These are phyloP conservation scores for Endotricha flammealis DNA, from an alignment of 2,888 invertebrate genomes.

Conservation along the genomic window DNA sequence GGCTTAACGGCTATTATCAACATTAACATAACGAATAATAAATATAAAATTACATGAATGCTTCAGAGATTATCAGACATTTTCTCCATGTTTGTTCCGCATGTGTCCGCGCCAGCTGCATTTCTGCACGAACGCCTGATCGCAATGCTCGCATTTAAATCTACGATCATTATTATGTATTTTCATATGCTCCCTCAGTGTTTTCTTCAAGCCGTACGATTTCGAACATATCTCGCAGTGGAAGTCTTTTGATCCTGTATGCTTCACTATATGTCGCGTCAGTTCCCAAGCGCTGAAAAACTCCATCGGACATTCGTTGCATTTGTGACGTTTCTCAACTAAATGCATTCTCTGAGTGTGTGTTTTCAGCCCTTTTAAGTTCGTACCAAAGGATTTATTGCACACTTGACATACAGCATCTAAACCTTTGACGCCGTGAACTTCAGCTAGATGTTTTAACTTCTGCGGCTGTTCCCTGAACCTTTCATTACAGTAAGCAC, in stretches of 20 bases:
- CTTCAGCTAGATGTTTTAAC: conserved; percentile 25
- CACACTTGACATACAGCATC: conserved; percentile 33
- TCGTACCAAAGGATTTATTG: conserved; percentile 28
- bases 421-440: conserved; percentile 23
- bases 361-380: conserved; percentile 24
- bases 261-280: conserved; percentile 32
- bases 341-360: conserved; percentile 43
- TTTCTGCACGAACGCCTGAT: conserved; percentile 32
- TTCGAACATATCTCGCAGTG: conserved; percentile 34
- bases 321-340: conserved; percentile 32
- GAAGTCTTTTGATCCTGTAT: conserved; percentile 26
- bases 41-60: too few relatives aligned
- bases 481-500: conserved; percentile 18
- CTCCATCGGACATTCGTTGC: conserved; percentile 29
- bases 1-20: too few relatives aligned
- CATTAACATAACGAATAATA: too few relatives aligned
- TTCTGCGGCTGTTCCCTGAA: conserved; percentile 22
- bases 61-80: too few relatives aligned
- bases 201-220: conserved; percentile 25
- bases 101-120: conserved; percentile 21
- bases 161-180: conserved; percentile 27
- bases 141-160: conserved; percentile 26
- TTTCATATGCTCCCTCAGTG: conserved; percentile 16
- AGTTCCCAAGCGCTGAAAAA: conserved; percentile 29
- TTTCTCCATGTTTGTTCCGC: background rate